A percentile compares a stretch with the other conserved stretches of the same genome.
Evolutionary conservation across 2,113 vertebrate species (phyloP).

Genomic region (Chaetura pelagica): DNA sequence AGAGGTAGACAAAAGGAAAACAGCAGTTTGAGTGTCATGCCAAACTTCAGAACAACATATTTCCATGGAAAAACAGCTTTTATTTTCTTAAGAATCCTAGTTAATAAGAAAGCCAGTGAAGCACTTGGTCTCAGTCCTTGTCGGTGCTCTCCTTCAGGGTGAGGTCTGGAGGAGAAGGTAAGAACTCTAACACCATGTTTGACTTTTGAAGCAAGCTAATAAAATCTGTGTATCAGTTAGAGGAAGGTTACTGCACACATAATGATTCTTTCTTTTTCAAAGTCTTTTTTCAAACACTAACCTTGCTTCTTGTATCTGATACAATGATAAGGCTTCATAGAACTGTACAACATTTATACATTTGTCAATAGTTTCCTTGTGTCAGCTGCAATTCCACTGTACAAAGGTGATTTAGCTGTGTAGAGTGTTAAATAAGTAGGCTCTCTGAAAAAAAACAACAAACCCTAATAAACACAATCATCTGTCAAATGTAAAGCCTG

Average conservation of each 20-base stretch:
- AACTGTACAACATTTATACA: constrained; percentile 8
- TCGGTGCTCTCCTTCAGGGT: not conserved
- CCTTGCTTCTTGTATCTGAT: not conserved
- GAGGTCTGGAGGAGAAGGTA: not conserved
- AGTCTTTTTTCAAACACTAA: not conserved
- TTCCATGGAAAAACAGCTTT: constrained; percentile 19
- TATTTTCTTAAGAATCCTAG: constrained; percentile 5
- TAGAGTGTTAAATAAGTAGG: not conserved
- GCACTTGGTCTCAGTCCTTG: constrained; percentile 16
- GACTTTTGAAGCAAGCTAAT: not conserved
- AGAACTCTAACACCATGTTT: not conserved
- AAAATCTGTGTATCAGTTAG: not conserved
- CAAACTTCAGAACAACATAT: not conserved
- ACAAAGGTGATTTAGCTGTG: not conserved
- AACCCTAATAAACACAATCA: not conserved
- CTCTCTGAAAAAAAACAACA: not conserved
- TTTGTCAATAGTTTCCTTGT: not conserved
- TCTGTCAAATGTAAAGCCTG: not conserved
- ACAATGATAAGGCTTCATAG: constrained; percentile 32
- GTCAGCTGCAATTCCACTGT: not conserved
- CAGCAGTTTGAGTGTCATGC: not conserved
- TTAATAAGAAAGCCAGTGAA: constrained; percentile 16
- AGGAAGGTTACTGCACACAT: constrained; percentile 14
- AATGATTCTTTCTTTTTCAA: constrained; percentile 1
- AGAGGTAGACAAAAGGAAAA: constrained; percentile 44